Evolutionary conservation across 1,140 invertebrate species (phyloP).

Genomic region (Mycetomoellerius zeteki): DNA sequence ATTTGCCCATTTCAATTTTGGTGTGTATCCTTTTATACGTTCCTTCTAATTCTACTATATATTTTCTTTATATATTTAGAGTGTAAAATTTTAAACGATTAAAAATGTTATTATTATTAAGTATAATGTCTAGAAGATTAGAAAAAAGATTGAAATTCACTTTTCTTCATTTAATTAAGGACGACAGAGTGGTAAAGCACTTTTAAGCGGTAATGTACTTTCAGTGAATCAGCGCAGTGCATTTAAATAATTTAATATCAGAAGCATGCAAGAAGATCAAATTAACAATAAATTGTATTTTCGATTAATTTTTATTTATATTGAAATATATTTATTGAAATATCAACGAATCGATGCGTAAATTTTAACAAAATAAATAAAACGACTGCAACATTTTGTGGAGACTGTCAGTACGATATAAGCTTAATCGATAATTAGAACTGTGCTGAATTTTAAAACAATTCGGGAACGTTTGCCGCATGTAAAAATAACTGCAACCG

Average conservation of each 20-base stretch:
- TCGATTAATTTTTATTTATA: slow-evolving; percentile 1
- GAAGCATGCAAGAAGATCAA: not conserved
- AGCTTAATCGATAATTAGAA: slow-evolving; percentile 50
- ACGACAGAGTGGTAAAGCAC: too few relatives aligned
- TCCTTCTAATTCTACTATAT: too few relatives aligned
- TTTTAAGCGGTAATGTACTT: not conserved
- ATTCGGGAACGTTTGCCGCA: not conserved
- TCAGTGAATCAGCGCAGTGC: not conserved
- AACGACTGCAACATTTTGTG: not conserved
- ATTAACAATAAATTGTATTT: not conserved
- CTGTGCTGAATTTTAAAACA: slow-evolving; percentile 47
- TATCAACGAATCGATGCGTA: not conserved
- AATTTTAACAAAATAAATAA: slow-evolving; percentile 23
- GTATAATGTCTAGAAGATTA: too few relatives aligned
- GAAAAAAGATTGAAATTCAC: too few relatives aligned
- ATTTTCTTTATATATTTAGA: too few relatives aligned
- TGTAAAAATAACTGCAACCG: slow-evolving; percentile 31
- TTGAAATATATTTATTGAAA: not conserved
- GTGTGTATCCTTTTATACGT: too few relatives aligned
- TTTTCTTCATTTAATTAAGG: too few relatives aligned
- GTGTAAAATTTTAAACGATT: too few relatives aligned
- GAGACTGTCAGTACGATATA: not conserved
- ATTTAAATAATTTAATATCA: not conserved
- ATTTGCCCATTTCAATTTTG: too few relatives aligned
- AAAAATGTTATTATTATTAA: too few relatives aligned